Base-by-base conservation (phyloP, 1,140 invertebrate genomes). In the Tyrophagus putrescentiae region DNA sequence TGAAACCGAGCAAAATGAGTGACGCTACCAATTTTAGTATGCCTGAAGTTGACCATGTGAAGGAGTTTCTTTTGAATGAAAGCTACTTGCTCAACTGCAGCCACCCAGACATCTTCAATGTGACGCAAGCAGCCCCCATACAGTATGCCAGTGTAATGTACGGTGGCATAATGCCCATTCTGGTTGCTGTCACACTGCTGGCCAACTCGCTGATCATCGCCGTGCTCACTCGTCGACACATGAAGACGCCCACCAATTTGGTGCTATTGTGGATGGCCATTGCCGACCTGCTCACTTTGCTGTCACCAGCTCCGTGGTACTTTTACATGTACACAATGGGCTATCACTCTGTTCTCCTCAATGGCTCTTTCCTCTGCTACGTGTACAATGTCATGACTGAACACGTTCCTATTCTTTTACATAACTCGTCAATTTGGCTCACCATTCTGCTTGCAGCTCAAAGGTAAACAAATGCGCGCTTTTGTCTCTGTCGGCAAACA, bases 291-390 rank as follows among this genome's bases (percentile, higher is more conserved):
- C 81, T 93, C 68, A 94, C 90, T 18, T 80, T 93, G 65, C 75
- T 91, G 21, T 84, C 87, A 68, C 87, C 88, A 1, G 80, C 87
- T 1, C 88, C 88, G 0, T 85, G 85, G 76, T 74, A 87, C 11
- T 81, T 89, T 69, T 89, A 91, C 72, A 87, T 91, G 80, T 91
- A 88, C 74, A 86, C 85, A 6, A 81, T 90, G 61, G 84, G 84
- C 28, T 84, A 89, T 71, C 84, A 89, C 68, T 80, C 82, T 69
- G 83, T 83, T 68, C 83, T 84, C 0, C 68, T 87, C 60, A 78
- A 77, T 62, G 84, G 84, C 1, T 76, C 81, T 0, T 75, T 78
- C 23, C 77, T 82, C 6, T 91, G 87, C 70, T 84, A 85, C 67
- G 79, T 82, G 0, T 87, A 82, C 77, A 79, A 77, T 64, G 77